phyloP scores from a whole-genome alignment of 2,888 invertebrate genomes.

The Gnatocerus cornutus region DNA sequence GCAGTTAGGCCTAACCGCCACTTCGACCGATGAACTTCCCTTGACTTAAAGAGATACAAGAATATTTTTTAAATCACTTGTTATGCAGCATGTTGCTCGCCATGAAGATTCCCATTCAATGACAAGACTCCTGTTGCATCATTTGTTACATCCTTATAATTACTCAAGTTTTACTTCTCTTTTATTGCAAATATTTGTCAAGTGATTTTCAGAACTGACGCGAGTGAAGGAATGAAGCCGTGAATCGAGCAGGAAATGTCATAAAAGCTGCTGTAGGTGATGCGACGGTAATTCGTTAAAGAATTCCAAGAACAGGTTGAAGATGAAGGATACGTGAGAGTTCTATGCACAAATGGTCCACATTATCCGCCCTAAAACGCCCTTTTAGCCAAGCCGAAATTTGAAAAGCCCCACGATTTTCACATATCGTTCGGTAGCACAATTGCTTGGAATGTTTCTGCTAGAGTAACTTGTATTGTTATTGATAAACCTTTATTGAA shows the following conservation, averaged over 20 bases:
- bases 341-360: slow-evolving; percentile 37
- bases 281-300: slow-evolving; percentile 36
- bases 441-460: slow-evolving; percentile 43
- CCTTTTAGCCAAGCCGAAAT: slow-evolving; percentile 26
- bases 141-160: slow-evolving; percentile 23
- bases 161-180: not conserved
- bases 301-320: slow-evolving; percentile 47
- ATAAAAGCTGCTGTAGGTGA: slow-evolving; percentile 46
- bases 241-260: slow-evolving; percentile 41
- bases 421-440: slow-evolving; percentile 28
- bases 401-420: slow-evolving; percentile 31
- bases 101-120: slow-evolving; percentile 42
- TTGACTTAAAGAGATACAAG: slow-evolving; percentile 52
- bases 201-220: slow-evolving; percentile 1
- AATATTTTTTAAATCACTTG: slow-evolving; percentile 51
- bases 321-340: slow-evolving; percentile 33
- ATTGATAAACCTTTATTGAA: slow-evolving; percentile 40
- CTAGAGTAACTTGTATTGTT: slow-evolving; percentile 39
- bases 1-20: slow-evolving; percentile 59
- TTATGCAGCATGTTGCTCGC: slow-evolving; percentile 43
- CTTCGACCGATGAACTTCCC: slow-evolving; percentile 61
- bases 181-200: not conserved
- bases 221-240: slow-evolving; percentile 16
- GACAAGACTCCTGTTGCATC: slow-evolving; percentile 23
- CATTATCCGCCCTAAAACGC: slow-evolving; percentile 43